Evolutionary conservation across 2,888 invertebrate species (phyloP), one percentile per base, ranked within the genome.

Genomic region (Dolichomitus sp.): DNA sequence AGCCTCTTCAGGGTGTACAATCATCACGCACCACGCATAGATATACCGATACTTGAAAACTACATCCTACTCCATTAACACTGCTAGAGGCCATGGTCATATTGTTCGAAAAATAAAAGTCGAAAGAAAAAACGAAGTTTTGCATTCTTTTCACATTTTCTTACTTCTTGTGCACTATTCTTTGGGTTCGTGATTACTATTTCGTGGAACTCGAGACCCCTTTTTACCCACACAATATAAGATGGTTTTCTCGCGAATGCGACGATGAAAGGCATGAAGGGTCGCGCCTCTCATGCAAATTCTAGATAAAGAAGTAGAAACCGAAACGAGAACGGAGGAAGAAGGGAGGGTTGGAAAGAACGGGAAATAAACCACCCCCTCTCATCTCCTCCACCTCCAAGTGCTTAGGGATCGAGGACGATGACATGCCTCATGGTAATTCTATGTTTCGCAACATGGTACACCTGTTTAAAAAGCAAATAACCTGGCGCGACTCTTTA

Each of bases 231-330:
- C 37, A 59, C 59, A 59, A 59, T 59, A 37, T 59, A 59, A 59
- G 59, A 78, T 57, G 45, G 72, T 66, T 79, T 66, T 59, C 45
- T 57, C 72, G 40, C 27, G 66, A 72, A 72, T 33, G 42, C 54
- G 54, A 54, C 37, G 37, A 70, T 19, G 45, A 54, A 54, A 57
- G 52, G 19, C 57, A 14, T 30, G 30, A 59, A 17, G 59, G 59
- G 59, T 33, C 59, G 37, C 17, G 59, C n/a, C 33, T 59, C 37
- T 59, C 37, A 59, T 59, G 33, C 33, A 59, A 59, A 59, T 59
- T 59, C 17, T 37, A n/a, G 59, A 33, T 59, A 59, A 37, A 59
- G 37, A 59, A 59, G 59, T 59, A n/a, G 59, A 17, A 59, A 59
- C 17, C 30, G 59, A 37, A 37, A 59, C 17, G 33, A 59, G 59